Base-by-base conservation (phyloP, 2,113 vertebrate species). In the Heptranchias perlo region DNA sequence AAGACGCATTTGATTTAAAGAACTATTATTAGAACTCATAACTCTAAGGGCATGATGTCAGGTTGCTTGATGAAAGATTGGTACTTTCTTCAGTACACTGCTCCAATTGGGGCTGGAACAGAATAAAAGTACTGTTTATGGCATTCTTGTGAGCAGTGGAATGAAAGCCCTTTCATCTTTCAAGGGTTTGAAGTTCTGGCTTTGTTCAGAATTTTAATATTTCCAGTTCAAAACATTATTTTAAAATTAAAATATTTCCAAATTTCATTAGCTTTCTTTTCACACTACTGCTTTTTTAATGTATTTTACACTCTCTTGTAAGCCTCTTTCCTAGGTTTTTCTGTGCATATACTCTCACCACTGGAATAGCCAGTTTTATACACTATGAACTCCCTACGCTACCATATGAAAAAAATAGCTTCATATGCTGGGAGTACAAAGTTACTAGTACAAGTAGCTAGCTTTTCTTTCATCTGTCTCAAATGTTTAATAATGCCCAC, bases 131-230 rank as follows among this genome's bases (percentile, higher is more conserved):
- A 35, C 39, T 49, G 94, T 69, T 95, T 95, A 67, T 95, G 44
- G 65, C 44, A 69, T 52, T 69, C 65, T 95, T 67, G 1, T 95
- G 65, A 69, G 94, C 4, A 16, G 25, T 49, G 44, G 65, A 69
- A 49, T 95, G 58, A 95, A 95, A 95, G 28, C 65, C 18, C 39
- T 95, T 95, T 95, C 94, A 95, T 95, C 23, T 95, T 67, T 23
- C 64, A 67, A 52, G 11, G 44, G 69, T 95, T 94, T 95, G 94
- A 95, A 95, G 94, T 73, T 73, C 65, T 95, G 65, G 65, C 94
- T 95, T 95, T 95, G 87, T 91, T 91, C 87, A 4, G 31, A 28
- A 35, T 91, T 91, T 91, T 91, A 58, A 91, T 58, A 91, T 52
- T 14, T 95, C 10, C 61, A 94, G n/a, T 64, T 94, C 44, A 73